phyloP scores from a whole-genome alignment of 2,888 invertebrate genomes.

The Philaethria dido region DNA sequence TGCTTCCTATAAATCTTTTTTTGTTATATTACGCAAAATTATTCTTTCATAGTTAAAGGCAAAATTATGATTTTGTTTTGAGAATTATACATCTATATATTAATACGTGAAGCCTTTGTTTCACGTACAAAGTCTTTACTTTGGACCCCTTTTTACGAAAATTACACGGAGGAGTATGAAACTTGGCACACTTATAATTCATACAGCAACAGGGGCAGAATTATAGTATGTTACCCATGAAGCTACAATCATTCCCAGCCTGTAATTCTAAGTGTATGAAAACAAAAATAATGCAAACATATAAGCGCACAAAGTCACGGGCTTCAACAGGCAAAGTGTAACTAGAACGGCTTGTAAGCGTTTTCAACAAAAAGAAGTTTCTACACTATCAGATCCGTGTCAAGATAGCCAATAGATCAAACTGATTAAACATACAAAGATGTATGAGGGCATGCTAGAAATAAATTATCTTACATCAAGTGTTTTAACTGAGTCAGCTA shows the following conservation, averaged over 20 bases:
- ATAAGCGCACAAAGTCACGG: not conserved
- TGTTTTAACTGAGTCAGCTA: conserved; percentile 9
- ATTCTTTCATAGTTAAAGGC: not conserved
- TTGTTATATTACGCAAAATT: conserved; percentile 1
- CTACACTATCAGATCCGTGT: conserved; percentile 23
- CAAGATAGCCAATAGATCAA: conserved; percentile 26
- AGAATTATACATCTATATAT: too few relatives aligned
- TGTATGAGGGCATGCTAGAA: conserved; percentile 24
- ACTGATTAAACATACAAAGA: conserved; percentile 29
- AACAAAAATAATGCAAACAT: not conserved
- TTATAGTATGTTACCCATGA: too few relatives aligned
- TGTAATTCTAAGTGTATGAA: too few relatives aligned
- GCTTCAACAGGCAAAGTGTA: not conserved
- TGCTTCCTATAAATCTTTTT: not conserved
- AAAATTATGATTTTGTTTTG: too few relatives aligned
- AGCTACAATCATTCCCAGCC: too few relatives aligned
- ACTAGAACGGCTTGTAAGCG: conserved; percentile 9
- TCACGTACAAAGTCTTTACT: too few relatives aligned
- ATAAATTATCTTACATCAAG: conserved; percentile 15
- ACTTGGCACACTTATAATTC: too few relatives aligned
- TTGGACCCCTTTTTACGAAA: too few relatives aligned
- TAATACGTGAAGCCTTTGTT: too few relatives aligned
- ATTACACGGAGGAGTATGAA: too few relatives aligned
- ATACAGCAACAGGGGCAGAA: too few relatives aligned
- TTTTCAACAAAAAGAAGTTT: conserved; percentile 17